These are phyloP conservation scores for Campylomormyrus tamandua DNA, from an alignment of 2,113 vertebrate genomes.

Conservation along the genomic window DNA sequence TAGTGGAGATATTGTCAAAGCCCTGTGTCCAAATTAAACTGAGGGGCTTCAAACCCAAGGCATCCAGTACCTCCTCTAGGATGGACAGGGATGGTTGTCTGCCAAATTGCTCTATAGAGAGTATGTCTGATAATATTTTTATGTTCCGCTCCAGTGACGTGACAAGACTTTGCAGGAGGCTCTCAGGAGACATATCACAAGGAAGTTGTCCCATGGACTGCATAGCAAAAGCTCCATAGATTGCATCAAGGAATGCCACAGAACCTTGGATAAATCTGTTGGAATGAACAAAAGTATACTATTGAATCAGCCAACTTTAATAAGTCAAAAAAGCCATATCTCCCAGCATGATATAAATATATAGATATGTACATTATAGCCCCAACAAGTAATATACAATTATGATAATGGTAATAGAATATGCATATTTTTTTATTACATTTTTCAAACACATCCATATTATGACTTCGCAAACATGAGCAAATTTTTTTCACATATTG, in stretches of 20 bases:
- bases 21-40: constrained; percentile 30
- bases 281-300: not conserved
- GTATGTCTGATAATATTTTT: constrained; percentile 24
- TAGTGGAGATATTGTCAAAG: constrained; percentile 32
- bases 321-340: not conserved
- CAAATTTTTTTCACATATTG: not conserved
- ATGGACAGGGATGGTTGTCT: constrained; percentile 32
- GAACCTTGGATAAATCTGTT: constrained; percentile 41
- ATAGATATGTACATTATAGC: not conserved
- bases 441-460: not conserved
- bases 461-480: not conserved
- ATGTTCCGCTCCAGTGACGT: constrained; percentile 37
- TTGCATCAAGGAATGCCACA: constrained; percentile 43
- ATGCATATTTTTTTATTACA: not conserved
- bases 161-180: constrained; percentile 38
- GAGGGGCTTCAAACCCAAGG: constrained; percentile 45
- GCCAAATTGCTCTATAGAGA: constrained; percentile 23
- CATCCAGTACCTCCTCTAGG: constrained; percentile 38
- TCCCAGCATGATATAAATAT: not conserved
- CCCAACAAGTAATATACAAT: not conserved
- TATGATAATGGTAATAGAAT: not conserved
- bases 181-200: constrained; percentile 31
- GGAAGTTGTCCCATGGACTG: constrained; percentile 17
- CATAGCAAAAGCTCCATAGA: constrained; percentile 33
- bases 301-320: not conserved